Percentiles rank a stretch among this genome's conserved stretches.
phyloP scores from a whole-genome alignment of 2,797 vertebrate genomes.

The Pantherophis alleghaniensis region DNA sequence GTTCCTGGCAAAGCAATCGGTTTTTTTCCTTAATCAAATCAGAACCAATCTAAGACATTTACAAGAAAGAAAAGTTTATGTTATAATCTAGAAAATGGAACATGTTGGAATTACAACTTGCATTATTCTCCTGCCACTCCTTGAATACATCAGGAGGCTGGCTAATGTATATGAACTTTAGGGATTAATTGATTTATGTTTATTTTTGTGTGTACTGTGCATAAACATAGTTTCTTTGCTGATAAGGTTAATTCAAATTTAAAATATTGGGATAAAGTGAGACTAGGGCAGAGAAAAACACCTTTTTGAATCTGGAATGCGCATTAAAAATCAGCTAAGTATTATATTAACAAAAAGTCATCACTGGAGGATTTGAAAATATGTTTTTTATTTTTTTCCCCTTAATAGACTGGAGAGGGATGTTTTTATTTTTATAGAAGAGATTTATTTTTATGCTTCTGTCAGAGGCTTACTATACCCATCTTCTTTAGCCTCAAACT shows the following conservation, averaged over 20 bases:
- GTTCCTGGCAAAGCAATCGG: slow-evolving; percentile 21
- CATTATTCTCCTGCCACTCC: neutral
- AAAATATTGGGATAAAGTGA: slow-evolving; percentile 10
- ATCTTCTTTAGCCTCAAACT: neutral
- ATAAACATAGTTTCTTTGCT: neutral
- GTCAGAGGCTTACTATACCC: neutral
- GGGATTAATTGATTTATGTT: neutral
- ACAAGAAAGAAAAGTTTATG: slow-evolving; percentile 20
- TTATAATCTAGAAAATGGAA: neutral
- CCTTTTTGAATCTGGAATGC: neutral
- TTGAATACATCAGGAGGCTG: neutral
- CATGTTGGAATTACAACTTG: neutral
- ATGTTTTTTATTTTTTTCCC: neutral
- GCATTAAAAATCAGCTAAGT: neutral
- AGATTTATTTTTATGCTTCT: neutral
- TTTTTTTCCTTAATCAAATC: slow-evolving; percentile 28
- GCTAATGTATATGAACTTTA: neutral
- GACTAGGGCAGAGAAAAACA: slow-evolving; percentile 18
- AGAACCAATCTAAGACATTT: neutral
- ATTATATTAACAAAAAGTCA: neutral
- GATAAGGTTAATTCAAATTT: neutral
- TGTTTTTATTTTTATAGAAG: neutral
- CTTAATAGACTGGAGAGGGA: neutral
- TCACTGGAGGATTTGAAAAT: neutral
- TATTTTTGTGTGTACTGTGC: slow-evolving; percentile 27